A percentile compares a stretch with the other conserved stretches of the same genome.
These are phyloP conservation scores for Eilema depressum DNA, from an alignment of 2,888 invertebrate genomes.

Conservation along the genomic window DNA sequence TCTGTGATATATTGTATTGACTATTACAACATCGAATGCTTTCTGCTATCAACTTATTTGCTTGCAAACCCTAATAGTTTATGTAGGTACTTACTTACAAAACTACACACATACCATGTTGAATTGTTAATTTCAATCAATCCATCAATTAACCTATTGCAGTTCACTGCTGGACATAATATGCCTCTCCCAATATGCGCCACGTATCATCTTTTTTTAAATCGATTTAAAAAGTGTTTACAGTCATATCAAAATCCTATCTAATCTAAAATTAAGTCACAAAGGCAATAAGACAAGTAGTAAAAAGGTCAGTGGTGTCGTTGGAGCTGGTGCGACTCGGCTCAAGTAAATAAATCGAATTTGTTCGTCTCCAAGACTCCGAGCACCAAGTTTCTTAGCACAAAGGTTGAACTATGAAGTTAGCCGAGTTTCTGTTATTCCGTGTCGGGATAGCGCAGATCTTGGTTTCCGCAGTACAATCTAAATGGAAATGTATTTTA, in stretches of 20 bases:
- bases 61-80: too few species aligned
- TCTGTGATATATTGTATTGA: too few species aligned
- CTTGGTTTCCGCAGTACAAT: conserved; percentile 38
- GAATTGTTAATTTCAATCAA: too few species aligned
- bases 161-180: too few species aligned
- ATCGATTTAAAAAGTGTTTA: too few species aligned
- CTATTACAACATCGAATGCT: too few species aligned
- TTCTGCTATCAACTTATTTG: too few species aligned
- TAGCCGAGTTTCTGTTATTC: conserved; percentile 45
- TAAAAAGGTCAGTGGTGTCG: conserved; percentile 29
- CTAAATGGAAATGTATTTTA: conserved; percentile 49
- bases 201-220: too few species aligned
- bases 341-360: conserved; percentile 62
- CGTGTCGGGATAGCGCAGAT: conserved; percentile 31
- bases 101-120: too few species aligned
- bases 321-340: conserved; percentile 17
- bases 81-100: too few species aligned
- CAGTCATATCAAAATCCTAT: not conserved
- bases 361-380: conserved; percentile 53
- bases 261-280: conserved; percentile 3
- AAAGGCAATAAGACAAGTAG: conserved; percentile 17
- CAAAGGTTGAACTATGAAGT: conserved; percentile 54
- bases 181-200: too few species aligned
- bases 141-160: too few species aligned
- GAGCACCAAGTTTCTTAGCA: conserved; percentile 48